phyloP scores from a whole-genome alignment of 2,888 invertebrate genomes.

The Andrena praecox region DNA sequence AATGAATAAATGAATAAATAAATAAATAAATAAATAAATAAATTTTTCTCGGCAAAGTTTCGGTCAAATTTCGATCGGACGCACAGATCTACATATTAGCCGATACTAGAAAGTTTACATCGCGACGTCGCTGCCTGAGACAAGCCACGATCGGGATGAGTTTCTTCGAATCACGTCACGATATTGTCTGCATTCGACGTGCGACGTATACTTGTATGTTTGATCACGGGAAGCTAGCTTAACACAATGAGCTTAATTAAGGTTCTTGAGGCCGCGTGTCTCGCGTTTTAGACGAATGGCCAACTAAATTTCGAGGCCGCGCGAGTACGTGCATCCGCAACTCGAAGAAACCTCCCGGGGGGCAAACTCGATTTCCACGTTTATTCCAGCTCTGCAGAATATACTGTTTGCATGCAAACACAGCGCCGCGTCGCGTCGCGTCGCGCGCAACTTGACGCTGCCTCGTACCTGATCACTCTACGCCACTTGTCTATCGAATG shows the following conservation, averaged over 20 bases:
- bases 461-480: background rate
- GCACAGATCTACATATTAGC: too few relatives aligned
- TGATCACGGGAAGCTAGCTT: conserved; percentile 26
- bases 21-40: too few relatives aligned
- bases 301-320: conserved; percentile 26
- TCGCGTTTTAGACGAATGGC: conserved; percentile 36
- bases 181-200: background rate
- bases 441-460: background rate
- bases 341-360: conserved; percentile 35
- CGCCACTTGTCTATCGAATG: background rate
- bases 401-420: conserved; percentile 51
- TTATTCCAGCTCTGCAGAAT: conserved; percentile 48
- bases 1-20: too few relatives aligned
- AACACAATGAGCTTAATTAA: conserved; percentile 50
- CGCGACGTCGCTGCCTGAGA: background rate
- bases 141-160: background rate
- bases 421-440: background rate
- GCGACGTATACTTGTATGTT: conserved; percentile 13
- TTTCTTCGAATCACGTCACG: background rate
- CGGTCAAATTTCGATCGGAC: too few relatives aligned
- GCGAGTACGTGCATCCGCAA: conserved; percentile 37
- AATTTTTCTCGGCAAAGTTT: too few relatives aligned
- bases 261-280: background rate
- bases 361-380: conserved; percentile 62
- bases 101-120: too few relatives aligned